Conservation (phyloP, 2,797 vertebrate species). For the Oceanodroma leucorhoa region DNA sequence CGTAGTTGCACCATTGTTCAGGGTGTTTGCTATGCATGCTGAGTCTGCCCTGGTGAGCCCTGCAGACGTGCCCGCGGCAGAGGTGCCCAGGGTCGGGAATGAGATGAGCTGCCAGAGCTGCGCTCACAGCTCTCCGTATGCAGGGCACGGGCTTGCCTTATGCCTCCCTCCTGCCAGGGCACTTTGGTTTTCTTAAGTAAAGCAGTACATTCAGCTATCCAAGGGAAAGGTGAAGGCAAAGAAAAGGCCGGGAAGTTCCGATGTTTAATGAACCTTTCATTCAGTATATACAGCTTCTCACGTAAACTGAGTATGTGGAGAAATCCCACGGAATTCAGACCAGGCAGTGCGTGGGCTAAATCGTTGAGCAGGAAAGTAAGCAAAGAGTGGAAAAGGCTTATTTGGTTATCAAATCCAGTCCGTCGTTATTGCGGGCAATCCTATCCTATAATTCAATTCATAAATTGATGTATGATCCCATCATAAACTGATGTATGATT, state of each 20-base stretch:
- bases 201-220: slow-evolving; percentile 35
- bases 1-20: rapidly evolving
- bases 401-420: not conserved
- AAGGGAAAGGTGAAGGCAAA: slow-evolving; percentile 32
- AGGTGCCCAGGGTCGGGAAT: not conserved
- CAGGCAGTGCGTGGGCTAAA: not conserved
- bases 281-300: not conserved
- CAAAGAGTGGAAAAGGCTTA: not conserved
- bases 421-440: not conserved
- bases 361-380: not conserved
- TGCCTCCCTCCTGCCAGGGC: slow-evolving; percentile 29
- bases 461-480: not conserved
- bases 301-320: not conserved
- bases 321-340: slow-evolving; percentile 10
- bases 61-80: not conserved
- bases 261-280: slow-evolving; percentile 44
- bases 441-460: not conserved
- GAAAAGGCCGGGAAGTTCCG: slow-evolving; percentile 42
- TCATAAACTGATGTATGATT: not conserved
- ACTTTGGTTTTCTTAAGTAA: slow-evolving; percentile 33
- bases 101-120: not conserved
- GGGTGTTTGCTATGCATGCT: not conserved
- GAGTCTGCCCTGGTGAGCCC: not conserved
- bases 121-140: not conserved
- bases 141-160: not conserved